Conservation (phyloP, 1,140 invertebrate genomes). For the Adelges cooleyi region DNA sequence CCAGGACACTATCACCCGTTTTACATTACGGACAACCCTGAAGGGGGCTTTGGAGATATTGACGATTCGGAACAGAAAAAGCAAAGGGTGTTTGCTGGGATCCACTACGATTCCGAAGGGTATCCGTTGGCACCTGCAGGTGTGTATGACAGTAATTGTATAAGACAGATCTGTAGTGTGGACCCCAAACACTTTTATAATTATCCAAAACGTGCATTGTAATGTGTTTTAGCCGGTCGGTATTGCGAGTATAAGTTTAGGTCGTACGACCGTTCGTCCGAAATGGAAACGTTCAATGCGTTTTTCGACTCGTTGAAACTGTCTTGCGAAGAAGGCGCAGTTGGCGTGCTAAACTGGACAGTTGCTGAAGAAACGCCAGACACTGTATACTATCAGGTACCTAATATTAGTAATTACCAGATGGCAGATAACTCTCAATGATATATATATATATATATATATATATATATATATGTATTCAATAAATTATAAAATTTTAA, state of each 20-base stretch:
- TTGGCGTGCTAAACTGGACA: slow-evolving; percentile 65
- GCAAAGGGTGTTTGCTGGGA: slow-evolving; percentile 67
- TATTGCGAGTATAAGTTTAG: slow-evolving; percentile 69
- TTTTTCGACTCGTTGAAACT: slow-evolving; percentile 62
- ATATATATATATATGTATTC: too few relatives aligned
- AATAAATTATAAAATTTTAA: too few relatives aligned
- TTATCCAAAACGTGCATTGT: too few relatives aligned
- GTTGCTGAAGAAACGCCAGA: slow-evolving; percentile 68
- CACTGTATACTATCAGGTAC: slow-evolving; percentile 80
- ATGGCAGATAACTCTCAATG: too few relatives aligned
- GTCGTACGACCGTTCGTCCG: slow-evolving; percentile 50
- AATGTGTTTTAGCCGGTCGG: slow-evolving; percentile 46
- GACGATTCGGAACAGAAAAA: slow-evolving; percentile 51
- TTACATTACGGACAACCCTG: slow-evolving; percentile 76
- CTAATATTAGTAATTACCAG: too few relatives aligned
- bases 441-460: too few relatives aligned
- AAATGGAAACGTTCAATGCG: slow-evolving; percentile 57
- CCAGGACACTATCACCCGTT: slow-evolving; percentile 76
- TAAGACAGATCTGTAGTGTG: too few relatives aligned
- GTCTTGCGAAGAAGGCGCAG: slow-evolving; percentile 59
- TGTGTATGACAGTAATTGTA: too few relatives aligned
- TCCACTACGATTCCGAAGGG: slow-evolving; percentile 58
- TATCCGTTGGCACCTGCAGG: slow-evolving; percentile 67
- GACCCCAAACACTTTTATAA: too few relatives aligned
- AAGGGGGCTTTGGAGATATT: slow-evolving; percentile 73